Evolutionary conservation across 1,140 invertebrate genomes (phyloP).

Genomic region (Diabrotica virgifera): DNA sequence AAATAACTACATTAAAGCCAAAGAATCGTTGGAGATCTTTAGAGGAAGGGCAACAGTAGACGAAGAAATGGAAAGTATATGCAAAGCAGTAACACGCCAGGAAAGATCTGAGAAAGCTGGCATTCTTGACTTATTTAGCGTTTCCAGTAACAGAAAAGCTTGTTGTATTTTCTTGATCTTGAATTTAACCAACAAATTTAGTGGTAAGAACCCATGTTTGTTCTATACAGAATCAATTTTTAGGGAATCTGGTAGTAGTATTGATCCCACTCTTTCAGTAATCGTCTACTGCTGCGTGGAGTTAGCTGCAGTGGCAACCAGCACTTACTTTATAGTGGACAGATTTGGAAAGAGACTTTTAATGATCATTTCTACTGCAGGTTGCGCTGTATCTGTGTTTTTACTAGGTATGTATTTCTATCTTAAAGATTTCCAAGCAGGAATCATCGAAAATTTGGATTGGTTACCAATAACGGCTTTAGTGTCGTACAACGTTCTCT

Average conservation of each 20-base stretch:
- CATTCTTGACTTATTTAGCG: constrained; percentile 52
- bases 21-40: constrained; percentile 71
- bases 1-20: constrained; percentile 65
- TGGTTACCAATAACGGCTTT: constrained; percentile 58
- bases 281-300: constrained; percentile 60
- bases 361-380: constrained; percentile 59
- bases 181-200: constrained; percentile 63
- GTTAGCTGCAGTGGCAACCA: constrained; percentile 66
- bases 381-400: constrained; percentile 54
- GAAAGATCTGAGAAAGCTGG: constrained; percentile 36
- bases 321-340: constrained; percentile 67
- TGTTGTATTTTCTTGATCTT: constrained; percentile 54
- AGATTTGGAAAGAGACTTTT: constrained; percentile 68
- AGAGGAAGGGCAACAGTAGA: constrained; percentile 75
- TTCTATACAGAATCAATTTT: constrained; percentile 64
- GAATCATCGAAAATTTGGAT: constrained; percentile 28
- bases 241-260: constrained; percentile 47
- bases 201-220: constrained; percentile 62
- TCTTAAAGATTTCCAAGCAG: constrained; percentile 46
- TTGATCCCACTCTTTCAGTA: constrained; percentile 48
- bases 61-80: constrained; percentile 73
- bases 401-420: constrained; percentile 61
- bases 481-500: constrained; percentile 67
- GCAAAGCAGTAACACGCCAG: constrained; percentile 48
- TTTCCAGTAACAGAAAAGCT: constrained; percentile 50